phyloP scores from a whole-genome alignment of 2,888 invertebrate species.

The Caenorhabditis doughertyi region DNA sequence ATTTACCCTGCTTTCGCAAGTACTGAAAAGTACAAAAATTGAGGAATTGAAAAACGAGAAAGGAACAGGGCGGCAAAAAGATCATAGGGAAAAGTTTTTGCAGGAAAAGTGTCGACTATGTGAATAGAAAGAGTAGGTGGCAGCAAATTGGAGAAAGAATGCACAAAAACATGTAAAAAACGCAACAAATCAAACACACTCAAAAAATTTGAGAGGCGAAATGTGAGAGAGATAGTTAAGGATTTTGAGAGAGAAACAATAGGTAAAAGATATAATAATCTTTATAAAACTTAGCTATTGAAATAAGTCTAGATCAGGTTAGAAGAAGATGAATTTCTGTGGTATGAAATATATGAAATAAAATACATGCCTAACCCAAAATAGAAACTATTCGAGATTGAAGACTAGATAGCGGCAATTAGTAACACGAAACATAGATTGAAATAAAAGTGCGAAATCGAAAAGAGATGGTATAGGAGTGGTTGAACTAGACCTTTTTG shows the following conservation, averaged over 20 bases:
- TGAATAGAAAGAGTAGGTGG: slow-evolving; percentile 31
- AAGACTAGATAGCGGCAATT: slow-evolving; percentile 16
- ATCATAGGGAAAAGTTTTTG: slow-evolving; percentile 8
- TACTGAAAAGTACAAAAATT: slow-evolving; percentile 35
- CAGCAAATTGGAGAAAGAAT: slow-evolving; percentile 40
- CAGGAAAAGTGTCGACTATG: slow-evolving; percentile 39
- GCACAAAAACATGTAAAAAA: slow-evolving; percentile 63
- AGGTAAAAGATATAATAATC: slow-evolving; percentile 19
- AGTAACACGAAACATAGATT: slow-evolving; percentile 19
- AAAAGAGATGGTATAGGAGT: slow-evolving; percentile 37
- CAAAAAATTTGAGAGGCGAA: slow-evolving; percentile 34
- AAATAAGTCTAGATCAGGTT: no score
- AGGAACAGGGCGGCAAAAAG: background rate
- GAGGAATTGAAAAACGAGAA: background rate
- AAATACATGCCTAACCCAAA: background rate
- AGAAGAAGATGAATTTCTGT: no score
- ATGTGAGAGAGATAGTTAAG: slow-evolving; percentile 8
- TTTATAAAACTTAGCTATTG: background rate
- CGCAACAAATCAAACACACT: slow-evolving; percentile 71
- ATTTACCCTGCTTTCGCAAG: slow-evolving; percentile 64
- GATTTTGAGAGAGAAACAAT: background rate
- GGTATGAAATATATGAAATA: no score
- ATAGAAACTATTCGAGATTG: background rate
- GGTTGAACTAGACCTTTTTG: slow-evolving; percentile 46
- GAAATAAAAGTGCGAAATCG: slow-evolving; percentile 43